Evolutionary conservation across 2,113 vertebrate species (phyloP).

Genomic region (Xiphophorus maculatus): DNA sequence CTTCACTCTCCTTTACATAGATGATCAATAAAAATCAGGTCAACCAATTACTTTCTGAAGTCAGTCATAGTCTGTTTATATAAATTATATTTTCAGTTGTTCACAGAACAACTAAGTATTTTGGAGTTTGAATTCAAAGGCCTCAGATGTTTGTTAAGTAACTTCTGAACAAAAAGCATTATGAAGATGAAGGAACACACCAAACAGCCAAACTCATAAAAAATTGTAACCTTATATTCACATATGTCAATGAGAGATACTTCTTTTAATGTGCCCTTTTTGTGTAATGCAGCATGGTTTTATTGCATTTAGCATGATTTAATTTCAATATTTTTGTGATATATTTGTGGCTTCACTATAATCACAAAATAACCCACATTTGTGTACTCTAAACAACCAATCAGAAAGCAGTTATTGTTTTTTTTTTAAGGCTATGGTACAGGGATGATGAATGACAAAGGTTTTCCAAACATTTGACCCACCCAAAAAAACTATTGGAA

Average conservation of each 20-base stretch:
- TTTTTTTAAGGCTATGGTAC: too few relatives aligned
- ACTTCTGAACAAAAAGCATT: background rate
- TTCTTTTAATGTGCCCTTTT: background rate
- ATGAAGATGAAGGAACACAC: background rate
- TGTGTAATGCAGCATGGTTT: background rate
- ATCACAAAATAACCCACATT: background rate
- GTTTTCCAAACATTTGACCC: background rate
- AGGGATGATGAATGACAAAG: too few relatives aligned
- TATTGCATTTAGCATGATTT: background rate
- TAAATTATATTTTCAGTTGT: background rate
- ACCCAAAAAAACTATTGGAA: background rate
- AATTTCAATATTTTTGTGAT: background rate
- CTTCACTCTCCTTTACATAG: too few relatives aligned
- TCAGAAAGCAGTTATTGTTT: background rate
- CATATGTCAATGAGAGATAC: too few relatives aligned
- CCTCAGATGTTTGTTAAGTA: background rate
- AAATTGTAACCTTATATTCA: too few relatives aligned
- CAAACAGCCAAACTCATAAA: background rate
- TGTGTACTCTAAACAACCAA: background rate
- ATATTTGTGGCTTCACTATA: background rate
- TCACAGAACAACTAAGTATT: background rate
- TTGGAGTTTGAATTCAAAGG: background rate
- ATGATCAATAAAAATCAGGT: too few relatives aligned
- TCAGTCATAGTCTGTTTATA: background rate
- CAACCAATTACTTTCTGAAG: background rate